A percentile compares a stretch with the other conserved stretches of the same genome.
Evolutionary conservation across 92 coral and sea anemone genomes (phyloP).

Genomic region (Zoanthus sociatus): DNA sequence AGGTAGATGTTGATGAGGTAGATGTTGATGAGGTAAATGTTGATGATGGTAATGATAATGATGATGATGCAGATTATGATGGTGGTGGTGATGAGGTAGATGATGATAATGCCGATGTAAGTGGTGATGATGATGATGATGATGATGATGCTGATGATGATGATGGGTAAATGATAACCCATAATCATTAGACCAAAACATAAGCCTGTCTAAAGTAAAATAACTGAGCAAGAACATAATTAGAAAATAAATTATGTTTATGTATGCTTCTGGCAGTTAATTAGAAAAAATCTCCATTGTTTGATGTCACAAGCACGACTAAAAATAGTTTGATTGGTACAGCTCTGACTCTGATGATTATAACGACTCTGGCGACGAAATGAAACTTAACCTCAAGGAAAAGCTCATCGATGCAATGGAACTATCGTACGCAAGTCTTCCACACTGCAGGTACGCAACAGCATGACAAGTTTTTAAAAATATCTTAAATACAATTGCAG

Average conservation of each 20-base stretch:
- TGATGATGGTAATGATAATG: no score
- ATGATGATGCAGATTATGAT: no score
- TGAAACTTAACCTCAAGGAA: slow-evolving; percentile 55
- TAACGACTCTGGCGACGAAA: slow-evolving; percentile 40
- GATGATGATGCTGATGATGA: neutral
- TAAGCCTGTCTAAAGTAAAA: no score
- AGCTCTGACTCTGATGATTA: slow-evolving; percentile 73
- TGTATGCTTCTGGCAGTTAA: no score
- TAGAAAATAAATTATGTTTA: no score
- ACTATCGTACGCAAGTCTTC: slow-evolving; percentile 71
- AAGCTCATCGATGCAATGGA: slow-evolving; percentile 75
- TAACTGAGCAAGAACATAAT: no score
- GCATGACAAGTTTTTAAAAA: neutral
- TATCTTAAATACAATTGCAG: no score
- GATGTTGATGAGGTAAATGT: no score
- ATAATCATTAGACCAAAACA: no score
- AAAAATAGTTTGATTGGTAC: neutral
- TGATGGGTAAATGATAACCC: neutral
- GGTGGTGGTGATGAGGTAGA: no score
- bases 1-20: no score
- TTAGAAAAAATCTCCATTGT: neutral
- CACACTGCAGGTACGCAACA: slow-evolving; percentile 54
- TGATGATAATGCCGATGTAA: neutral
- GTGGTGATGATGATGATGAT: neutral
- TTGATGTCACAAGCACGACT: neutral